Conservation (phyloP, 2,888 invertebrate species). For the Iphiclides podalirius region DNA sequence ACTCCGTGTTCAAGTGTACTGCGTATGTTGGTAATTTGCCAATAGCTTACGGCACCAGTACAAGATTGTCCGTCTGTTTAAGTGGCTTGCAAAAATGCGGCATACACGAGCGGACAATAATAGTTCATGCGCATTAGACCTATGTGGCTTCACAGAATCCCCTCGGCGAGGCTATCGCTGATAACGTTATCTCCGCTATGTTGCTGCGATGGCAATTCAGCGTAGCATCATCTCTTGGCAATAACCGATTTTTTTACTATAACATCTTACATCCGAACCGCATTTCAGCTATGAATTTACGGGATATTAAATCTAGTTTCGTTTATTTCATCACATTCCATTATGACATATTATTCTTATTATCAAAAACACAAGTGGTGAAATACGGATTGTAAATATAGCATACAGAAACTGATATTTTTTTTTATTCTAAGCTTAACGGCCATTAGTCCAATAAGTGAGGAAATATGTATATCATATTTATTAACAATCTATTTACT, state of each 20-base stretch:
- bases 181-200: constrained; percentile 69
- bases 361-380: too few relatives aligned
- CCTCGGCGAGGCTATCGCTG: constrained; percentile 71
- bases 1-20: constrained; percentile 1
- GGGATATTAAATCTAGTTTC: too few relatives aligned
- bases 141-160: constrained; percentile 61
- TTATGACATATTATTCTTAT: too few relatives aligned
- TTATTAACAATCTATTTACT: too few relatives aligned
- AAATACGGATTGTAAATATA: too few relatives aligned
- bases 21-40: constrained; percentile 19
- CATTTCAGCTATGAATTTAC: too few relatives aligned
- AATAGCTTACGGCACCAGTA: constrained; percentile 11
- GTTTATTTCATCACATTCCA: too few relatives aligned
- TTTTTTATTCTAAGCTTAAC: too few relatives aligned
- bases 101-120: constrained; percentile 30
- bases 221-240: constrained; percentile 32
- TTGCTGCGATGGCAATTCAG: constrained; percentile 37
- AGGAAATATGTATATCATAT: too few relatives aligned
- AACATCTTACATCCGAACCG: background rate
- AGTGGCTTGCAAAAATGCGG: constrained; percentile 28
- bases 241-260: constrained; percentile 5
- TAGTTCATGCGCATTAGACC: constrained; percentile 28
- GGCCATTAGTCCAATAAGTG: too few relatives aligned
- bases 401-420: too few relatives aligned
- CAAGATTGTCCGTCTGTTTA: constrained; percentile 17